A percentile compares a stretch with the other conserved stretches of the same genome.
phyloP scores from a whole-genome alignment of 2,888 invertebrate species.

The Tenthredo notha region DNA sequence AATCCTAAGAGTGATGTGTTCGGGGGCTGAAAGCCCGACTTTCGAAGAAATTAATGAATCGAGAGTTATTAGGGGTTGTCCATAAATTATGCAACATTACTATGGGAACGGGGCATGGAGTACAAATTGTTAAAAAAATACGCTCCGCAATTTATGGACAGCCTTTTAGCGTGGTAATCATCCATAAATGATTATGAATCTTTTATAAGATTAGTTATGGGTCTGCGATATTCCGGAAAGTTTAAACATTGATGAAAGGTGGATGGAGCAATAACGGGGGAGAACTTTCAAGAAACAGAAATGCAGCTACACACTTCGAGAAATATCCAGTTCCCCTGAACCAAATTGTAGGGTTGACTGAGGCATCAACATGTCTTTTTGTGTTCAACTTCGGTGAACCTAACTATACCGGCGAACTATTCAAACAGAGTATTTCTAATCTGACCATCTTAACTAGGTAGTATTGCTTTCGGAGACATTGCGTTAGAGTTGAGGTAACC shows the following conservation, averaged over 20 bases:
- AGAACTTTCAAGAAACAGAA: neutral
- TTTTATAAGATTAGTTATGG: neutral
- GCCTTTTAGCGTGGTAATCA: neutral
- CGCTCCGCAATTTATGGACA: neutral
- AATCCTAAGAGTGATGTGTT: neutral
- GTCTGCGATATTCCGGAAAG: neutral
- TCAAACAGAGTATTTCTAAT: too few relatives aligned
- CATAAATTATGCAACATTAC: neutral
- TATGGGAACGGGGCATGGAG: neutral
- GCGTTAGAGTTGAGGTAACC: too few relatives aligned
- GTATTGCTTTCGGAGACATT: too few relatives aligned
- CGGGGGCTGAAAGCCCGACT: neutral
- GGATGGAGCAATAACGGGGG: neutral
- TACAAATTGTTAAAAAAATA: neutral
- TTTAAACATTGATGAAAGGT: neutral
- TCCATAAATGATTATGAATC: neutral
- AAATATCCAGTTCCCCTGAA: too few relatives aligned
- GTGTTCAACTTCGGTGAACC: too few relatives aligned
- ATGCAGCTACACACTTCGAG: neutral
- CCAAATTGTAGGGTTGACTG: too few relatives aligned
- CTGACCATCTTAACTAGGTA: too few relatives aligned
- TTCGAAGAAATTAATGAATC: slow-evolving; percentile 9
- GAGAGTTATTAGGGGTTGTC: neutral
- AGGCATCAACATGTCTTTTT: too few relatives aligned
- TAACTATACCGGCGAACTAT: too few relatives aligned